Conservation (phyloP, 2,113 vertebrate species). For the Coturnix japonica region DNA sequence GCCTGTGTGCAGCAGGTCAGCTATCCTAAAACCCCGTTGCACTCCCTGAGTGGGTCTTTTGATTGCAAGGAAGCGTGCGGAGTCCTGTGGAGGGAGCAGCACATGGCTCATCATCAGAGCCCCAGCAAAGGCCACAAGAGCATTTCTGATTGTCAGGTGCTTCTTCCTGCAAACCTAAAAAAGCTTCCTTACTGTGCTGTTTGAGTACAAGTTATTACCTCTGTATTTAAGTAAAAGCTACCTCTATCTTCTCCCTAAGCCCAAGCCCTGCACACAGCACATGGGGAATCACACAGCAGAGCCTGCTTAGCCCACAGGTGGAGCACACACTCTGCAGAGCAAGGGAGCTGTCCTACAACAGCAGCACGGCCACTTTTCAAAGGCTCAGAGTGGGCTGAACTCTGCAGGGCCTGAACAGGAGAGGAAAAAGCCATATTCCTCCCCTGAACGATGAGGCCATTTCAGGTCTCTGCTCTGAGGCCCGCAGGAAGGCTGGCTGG, state of each 20-base stretch:
- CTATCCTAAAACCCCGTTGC: neutral
- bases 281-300: neutral
- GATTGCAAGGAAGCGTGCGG: neutral
- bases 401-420: neutral
- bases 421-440: neutral
- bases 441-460: neutral
- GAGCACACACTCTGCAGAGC: rapidly evolving
- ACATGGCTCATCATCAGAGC: neutral
- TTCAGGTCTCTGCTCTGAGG: neutral
- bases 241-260: neutral
- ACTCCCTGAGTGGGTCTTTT: neutral
- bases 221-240: neutral
- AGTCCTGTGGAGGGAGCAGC: neutral
- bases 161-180: neutral
- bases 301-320: neutral
- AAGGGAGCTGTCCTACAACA: neutral
- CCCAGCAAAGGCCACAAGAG: neutral
- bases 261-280: neutral
- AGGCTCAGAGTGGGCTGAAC: neutral
- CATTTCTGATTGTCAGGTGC: neutral
- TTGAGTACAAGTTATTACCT: neutral
- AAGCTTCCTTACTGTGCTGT: neutral
- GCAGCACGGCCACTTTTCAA: neutral
- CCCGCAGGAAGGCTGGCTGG: neutral
- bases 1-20: neutral